Percentiles rank a stretch among this genome's conserved stretches.
phyloP scores from a whole-genome alignment of 2,113 vertebrate genomes.

The Polyodon spathula region DNA sequence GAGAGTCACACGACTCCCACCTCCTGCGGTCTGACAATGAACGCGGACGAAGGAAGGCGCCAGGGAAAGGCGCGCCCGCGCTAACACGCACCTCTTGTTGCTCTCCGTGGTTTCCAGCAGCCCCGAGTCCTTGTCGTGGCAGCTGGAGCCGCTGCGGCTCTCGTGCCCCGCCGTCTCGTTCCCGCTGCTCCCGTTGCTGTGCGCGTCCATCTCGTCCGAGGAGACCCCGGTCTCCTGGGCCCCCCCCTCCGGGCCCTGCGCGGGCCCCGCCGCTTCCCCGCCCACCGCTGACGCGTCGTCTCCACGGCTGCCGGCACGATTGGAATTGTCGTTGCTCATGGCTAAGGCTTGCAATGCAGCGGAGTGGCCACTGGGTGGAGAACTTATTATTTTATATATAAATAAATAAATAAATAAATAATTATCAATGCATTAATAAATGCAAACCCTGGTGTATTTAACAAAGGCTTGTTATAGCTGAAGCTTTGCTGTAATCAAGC shows the following conservation, averaged over 20 bases:
- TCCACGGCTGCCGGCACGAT: slow-evolving; percentile 37
- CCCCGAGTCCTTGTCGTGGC: slow-evolving; percentile 74
- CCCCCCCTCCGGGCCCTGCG: slow-evolving; percentile 20
- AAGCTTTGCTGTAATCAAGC: too few relatives aligned
- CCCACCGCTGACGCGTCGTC: slow-evolving; percentile 24
- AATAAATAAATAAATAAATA: too few relatives aligned
- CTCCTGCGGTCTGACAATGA: too few relatives aligned
- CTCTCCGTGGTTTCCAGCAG: slow-evolving; percentile 73
- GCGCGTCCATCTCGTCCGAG: slow-evolving; percentile 67
- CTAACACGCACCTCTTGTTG: slow-evolving; percentile 62
- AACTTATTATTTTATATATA: too few relatives aligned
- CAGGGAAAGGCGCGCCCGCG: too few relatives aligned
- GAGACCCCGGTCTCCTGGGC: slow-evolving; percentile 33
- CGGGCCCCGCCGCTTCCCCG: slow-evolving; percentile 25
- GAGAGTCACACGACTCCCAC: too few relatives aligned
- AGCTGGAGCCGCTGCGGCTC: slow-evolving; percentile 66
- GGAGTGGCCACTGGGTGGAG: slow-evolving; percentile 11
- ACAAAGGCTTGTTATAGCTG: too few relatives aligned
- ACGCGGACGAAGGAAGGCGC: too few relatives aligned
- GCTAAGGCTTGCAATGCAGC: slow-evolving; percentile 32
- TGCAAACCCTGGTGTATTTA: too few relatives aligned
- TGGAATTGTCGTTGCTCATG: slow-evolving; percentile 64
- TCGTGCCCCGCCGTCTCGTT: slow-evolving; percentile 74
- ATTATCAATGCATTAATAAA: too few relatives aligned
- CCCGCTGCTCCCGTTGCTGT: slow-evolving; percentile 46